A percentile compares a stretch with the other conserved stretches of the same genome.
phyloP scores from a whole-genome alignment of 2,797 vertebrate species.

The Bovichtus diacanthus region DNA sequence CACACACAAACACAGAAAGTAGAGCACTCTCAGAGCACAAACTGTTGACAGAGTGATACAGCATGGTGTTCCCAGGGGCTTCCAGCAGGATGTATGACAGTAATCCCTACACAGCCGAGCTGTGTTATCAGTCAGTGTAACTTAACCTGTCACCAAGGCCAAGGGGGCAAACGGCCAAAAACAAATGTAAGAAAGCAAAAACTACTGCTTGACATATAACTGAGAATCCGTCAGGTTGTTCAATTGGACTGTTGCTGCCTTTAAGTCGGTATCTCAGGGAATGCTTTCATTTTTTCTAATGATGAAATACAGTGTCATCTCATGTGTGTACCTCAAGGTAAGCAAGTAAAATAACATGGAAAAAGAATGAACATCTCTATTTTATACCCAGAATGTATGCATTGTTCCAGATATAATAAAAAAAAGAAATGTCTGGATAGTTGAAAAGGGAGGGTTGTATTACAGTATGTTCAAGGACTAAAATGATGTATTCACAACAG shows the following conservation, averaged over 20 bases:
- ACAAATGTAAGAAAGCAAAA: constrained; percentile 58
- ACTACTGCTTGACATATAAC: constrained; percentile 28
- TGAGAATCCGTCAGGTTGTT: constrained; percentile 36
- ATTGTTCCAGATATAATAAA: background rate
- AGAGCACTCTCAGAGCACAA: constrained; percentile 61
- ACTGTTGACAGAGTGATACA: constrained; percentile 86
- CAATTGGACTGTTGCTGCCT: background rate
- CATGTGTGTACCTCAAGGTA: background rate
- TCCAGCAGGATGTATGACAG: constrained; percentile 72
- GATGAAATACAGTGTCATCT: background rate
- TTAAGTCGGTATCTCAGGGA: background rate
- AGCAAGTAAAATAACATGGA: background rate
- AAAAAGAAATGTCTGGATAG: background rate
- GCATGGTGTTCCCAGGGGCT: constrained; percentile 78
- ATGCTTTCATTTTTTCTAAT: background rate
- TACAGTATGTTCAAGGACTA: background rate
- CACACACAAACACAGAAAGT: constrained; percentile 59
- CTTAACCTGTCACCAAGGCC: constrained; percentile 76
- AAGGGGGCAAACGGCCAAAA: constrained; percentile 62
- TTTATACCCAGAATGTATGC: background rate
- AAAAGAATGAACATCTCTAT: background rate
- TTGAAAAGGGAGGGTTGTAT: background rate
- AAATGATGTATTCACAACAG: background rate
- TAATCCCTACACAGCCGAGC: constrained; percentile 76
- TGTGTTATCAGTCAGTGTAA: constrained; percentile 78